phyloP scores from a whole-genome alignment of 2,888 invertebrate species.

The Oscheius sp. region DNA sequence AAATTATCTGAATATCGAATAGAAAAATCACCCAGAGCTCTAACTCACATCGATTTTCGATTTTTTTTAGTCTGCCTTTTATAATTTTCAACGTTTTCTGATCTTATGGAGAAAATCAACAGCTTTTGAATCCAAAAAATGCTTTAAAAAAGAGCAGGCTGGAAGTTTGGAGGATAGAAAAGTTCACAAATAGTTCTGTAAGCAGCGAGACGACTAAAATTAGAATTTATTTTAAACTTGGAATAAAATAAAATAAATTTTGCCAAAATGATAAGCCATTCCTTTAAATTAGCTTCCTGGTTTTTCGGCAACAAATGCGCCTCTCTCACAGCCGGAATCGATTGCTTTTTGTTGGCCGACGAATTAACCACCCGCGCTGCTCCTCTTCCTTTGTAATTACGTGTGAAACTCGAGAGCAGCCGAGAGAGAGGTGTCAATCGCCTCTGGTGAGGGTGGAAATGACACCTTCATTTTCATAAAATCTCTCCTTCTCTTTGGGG shows the following conservation, averaged over 20 bases:
- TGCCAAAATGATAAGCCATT: too few relatives aligned
- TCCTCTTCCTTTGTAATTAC: constrained; percentile 18
- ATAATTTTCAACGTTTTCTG: too few relatives aligned
- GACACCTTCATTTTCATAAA: neutral
- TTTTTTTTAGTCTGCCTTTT: too few relatives aligned
- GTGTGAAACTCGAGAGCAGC: neutral
- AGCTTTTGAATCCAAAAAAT: too few relatives aligned
- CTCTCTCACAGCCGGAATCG: constrained; percentile 19
- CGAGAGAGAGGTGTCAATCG: neutral
- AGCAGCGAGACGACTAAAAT: constrained; percentile 12
- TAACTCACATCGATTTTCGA: too few relatives aligned
- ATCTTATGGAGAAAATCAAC: too few relatives aligned
- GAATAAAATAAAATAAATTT: neutral
- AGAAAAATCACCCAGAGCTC: too few relatives aligned
- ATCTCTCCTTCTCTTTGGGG: neutral
- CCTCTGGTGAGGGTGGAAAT: neutral
- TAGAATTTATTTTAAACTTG: neutral
- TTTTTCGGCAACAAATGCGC: constrained; percentile 1
- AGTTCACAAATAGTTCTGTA: neutral
- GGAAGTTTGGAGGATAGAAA: constrained; percentile 28
- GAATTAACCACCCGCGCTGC: constrained; percentile 23
- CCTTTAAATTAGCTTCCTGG: too few relatives aligned
- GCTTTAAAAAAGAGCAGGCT: constrained; percentile 16
- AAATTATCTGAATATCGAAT: too few relatives aligned
- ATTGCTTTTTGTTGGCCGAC: constrained; percentile 26